Base-by-base conservation (phyloP, 2,113 vertebrate species). In the Leptodactylus fuscus region DNA sequence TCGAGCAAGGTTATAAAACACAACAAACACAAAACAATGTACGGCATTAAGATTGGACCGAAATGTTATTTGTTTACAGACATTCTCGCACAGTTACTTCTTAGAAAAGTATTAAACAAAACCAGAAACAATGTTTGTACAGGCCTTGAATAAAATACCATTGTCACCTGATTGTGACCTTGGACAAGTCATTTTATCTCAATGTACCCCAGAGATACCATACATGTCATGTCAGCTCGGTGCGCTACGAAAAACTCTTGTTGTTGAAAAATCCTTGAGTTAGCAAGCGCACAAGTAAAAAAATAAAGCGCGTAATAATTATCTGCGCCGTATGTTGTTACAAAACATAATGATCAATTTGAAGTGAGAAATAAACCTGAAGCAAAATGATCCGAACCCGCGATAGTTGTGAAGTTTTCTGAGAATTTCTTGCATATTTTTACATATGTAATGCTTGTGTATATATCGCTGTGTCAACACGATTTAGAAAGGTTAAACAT, bases 391-490 rank as follows among this genome's bases (percentile, higher is more conserved):
- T 58, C 32, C 58, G 29, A 78, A 77, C 48, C 27, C 18, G 3
- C 48, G 29, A 34, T 75, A 32, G 48, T 77, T 77, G 29, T 58
- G 27, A 36, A 55, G 32, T 38, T 78, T 38, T 20, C 74, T 24
- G 32, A 36, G 22, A 78, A 78, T 51, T 82, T 41, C n/a, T 51
- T 82, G 65, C 65, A 71, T 71, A 53, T 67, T 71, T 82, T 81
- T 81, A 49, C 80, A 81, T 81, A 81, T 6, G 20, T 81, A 69
- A 81, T 81, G 44, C 46, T 69, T 81, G 80, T 81, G 69, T 65
- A 70, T 81, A 70, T 51, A 81, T 38, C 44, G 10, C 18, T 48
- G n/a, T 81, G 62, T 81, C 80, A 81, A 20, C 80, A 69, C 53
- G 36, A 69, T 81, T 81, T 70, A 24, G 5, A 82, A 82, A 82